These are phyloP conservation scores for Protaetia brevitarsis DNA, from an alignment of 1,140 invertebrate genomes.

Conservation along the genomic window DNA sequence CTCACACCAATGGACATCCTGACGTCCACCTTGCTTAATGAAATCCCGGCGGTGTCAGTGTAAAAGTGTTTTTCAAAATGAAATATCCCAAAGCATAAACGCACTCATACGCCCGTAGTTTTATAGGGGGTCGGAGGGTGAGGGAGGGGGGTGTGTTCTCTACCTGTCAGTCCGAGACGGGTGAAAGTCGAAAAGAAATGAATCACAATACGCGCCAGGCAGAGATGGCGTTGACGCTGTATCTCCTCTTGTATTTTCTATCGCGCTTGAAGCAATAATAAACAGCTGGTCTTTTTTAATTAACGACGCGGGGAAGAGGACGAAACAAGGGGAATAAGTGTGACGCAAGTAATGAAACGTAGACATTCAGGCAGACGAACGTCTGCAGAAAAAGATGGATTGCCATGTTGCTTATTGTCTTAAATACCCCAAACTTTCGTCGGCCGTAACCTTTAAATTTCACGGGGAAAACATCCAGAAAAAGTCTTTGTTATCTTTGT, in stretches of 20 bases:
- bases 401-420: slow-evolving; percentile 34
- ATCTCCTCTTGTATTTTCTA: slow-evolving; percentile 25
- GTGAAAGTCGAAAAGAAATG: not conserved
- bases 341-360: slow-evolving; percentile 34
- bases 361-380: slow-evolving; percentile 27
- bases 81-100: slow-evolving; percentile 5
- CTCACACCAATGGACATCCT: not conserved
- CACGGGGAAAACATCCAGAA: slow-evolving; percentile 21
- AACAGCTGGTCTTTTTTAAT: slow-evolving; percentile 34
- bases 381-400: slow-evolving; percentile 32
- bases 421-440: slow-evolving; percentile 31
- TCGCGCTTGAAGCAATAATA: slow-evolving; percentile 28
- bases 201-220: not conserved
- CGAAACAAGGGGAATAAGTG: slow-evolving; percentile 26
- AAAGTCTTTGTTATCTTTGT: slow-evolving; percentile 26
- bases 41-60: slow-evolving; percentile 7
- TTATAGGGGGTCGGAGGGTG: no score
- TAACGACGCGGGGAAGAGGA: slow-evolving; percentile 3
- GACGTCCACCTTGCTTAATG: not conserved
- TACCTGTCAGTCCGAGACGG: no score
- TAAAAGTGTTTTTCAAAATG: slow-evolving; percentile 11
- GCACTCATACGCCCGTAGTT: no score
- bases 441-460: slow-evolving; percentile 32
- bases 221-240: no score
- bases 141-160: no score